Evolutionary conservation across 2,113 vertebrate genomes (phyloP).

Genomic region (Antennarius striatus): DNA sequence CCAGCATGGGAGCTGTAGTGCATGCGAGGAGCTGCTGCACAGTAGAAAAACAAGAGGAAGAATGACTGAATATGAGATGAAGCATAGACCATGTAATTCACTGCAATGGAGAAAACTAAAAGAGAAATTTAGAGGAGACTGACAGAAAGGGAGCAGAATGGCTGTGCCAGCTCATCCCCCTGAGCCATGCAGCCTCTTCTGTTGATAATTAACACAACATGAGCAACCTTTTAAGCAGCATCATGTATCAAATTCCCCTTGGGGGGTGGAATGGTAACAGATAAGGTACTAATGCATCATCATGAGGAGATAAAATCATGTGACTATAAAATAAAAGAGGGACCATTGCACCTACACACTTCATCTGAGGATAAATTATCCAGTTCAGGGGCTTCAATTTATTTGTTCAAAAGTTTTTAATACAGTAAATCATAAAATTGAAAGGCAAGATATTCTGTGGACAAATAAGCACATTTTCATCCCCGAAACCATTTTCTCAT

Average conservation of each 20-base stretch:
- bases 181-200: slow-evolving; percentile 38
- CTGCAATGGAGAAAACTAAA: slow-evolving; percentile 17
- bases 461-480: too few species aligned
- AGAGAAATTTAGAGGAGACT: slow-evolving; percentile 31
- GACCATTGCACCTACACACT: neutral
- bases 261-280: slow-evolving; percentile 29
- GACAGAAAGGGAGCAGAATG: slow-evolving; percentile 16
- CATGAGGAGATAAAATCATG: slow-evolving; percentile 5
- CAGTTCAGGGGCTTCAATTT: too few species aligned
- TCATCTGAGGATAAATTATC: too few species aligned
- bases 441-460: too few species aligned
- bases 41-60: slow-evolving; percentile 43
- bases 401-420: too few species aligned
- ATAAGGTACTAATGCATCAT: neutral
- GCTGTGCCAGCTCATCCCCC: slow-evolving; percentile 18
- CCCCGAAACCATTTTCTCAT: too few species aligned
- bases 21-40: slow-evolving; percentile 19
- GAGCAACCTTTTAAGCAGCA: slow-evolving; percentile 49
- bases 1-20: slow-evolving; percentile 34
- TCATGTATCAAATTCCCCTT: slow-evolving; percentile 16
- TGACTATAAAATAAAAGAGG: slow-evolving; percentile 4
- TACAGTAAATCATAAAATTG: too few species aligned
- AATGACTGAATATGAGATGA: slow-evolving; percentile 11
- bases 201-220: slow-evolving; percentile 72
- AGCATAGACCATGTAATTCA: slow-evolving; percentile 18